Evolutionary conservation across 2,888 invertebrate genomes (phyloP), one percentile per base, ranked within the genome.

Genomic region (Lordiphosa andalusiaca): DNA sequence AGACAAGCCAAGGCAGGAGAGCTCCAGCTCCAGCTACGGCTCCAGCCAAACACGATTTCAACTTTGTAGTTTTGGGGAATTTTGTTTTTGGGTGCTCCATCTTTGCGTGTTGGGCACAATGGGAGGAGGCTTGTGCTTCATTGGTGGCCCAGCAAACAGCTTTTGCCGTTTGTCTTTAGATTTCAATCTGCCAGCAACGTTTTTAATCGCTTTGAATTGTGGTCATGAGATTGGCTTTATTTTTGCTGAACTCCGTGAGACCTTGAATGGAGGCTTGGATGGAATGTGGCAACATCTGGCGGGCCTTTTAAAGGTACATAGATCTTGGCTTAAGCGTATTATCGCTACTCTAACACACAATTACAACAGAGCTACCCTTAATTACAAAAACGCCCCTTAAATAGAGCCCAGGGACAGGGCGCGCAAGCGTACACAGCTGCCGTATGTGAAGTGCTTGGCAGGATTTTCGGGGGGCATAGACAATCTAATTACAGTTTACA

Each of bases 401-500:
- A 53, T 33, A 44, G 69, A 50, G 25, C 66, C 62, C 53, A 42
- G 61, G 30, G 30, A 9, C 9, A 53, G 68, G 62, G 55, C 71
- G 46, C 66, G 67, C 70, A 52, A 38, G 65, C 60, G 70, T 30
- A 30, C 10, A 10, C 73, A 61, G 72, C 42, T 37, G 23, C 39
- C 33, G 13, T 51, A 39, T 38, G 47, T 63, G 41, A 66, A 64
- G 58, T 51, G 49, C 53, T 54, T 21, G 49, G 21, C 50, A 61
- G 61, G 69, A 80, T 81, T 81, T 62, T 39, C 54, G 46, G 25
- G 25, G 25, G 57, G 78, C 78, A 58, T 55, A 71, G 70, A 84
- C 71, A 84, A 77, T 69, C 71, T 84, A 84, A 84, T 84, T 77
- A 78, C 51, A 36, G 72, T 61, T 69, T 56, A 57, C 63, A 57